Evolutionary conservation across 1,140 invertebrate species (phyloP).

Genomic region (Drosophila virilis): DNA sequence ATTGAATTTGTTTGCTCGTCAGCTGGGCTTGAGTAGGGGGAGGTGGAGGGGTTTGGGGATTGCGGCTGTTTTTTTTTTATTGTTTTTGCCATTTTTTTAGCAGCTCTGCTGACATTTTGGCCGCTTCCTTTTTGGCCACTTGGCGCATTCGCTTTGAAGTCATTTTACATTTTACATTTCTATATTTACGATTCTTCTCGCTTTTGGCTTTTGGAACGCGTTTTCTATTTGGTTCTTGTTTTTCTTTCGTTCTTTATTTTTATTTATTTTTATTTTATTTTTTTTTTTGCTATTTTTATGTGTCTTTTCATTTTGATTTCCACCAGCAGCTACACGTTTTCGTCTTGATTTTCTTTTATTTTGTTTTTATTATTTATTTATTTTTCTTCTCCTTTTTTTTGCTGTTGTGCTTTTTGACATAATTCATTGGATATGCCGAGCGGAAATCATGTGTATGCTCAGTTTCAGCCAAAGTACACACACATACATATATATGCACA

Average conservation of each 20-base stretch:
- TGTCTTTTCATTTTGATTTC: conserved; percentile 60
- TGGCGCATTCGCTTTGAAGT: conserved; percentile 45
- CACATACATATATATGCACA: background rate
- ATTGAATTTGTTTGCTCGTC: conserved; percentile 30
- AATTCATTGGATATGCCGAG: conserved; percentile 63
- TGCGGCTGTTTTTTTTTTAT: background rate
- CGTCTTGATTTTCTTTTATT: conserved; percentile 12
- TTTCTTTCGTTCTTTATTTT: conserved; percentile 8
- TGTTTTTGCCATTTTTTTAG: conserved; percentile 31
- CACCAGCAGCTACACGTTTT: conserved; percentile 20
- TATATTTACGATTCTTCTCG: conserved; percentile 34
- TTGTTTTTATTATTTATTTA: conserved; percentile 23
- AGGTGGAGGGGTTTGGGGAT: background rate
- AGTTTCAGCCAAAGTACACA: conserved; percentile 41
- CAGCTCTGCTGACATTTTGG: conserved; percentile 28
- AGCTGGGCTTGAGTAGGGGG: background rate
- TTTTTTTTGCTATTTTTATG: conserved; percentile 36
- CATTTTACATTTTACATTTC: conserved; percentile 41
- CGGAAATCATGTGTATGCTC: conserved; percentile 72
- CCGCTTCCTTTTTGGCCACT: conserved; percentile 33
- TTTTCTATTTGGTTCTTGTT: conserved; percentile 23
- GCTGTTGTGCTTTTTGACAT: conserved; percentile 47
- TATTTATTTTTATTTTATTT: conserved; percentile 9
- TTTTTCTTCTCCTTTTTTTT: conserved; percentile 12
- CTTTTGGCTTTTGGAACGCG: conserved; percentile 43